Conservation (phyloP, 2,888 invertebrate species). For the Aradus depressus region DNA sequence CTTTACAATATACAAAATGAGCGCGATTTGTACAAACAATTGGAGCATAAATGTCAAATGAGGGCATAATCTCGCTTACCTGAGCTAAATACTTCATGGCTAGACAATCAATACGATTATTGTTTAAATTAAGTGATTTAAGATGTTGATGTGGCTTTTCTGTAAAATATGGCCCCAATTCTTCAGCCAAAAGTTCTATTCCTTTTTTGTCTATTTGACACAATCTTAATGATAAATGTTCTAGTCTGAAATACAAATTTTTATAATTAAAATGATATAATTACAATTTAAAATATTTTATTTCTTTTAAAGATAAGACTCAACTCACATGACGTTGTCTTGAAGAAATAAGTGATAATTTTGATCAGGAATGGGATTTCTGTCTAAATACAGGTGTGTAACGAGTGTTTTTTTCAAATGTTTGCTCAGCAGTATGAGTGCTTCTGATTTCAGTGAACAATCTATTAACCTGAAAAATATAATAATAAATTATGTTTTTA, state of each 20-base stretch:
- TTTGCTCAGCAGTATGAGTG: conserved; percentile 5
- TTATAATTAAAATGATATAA: neutral
- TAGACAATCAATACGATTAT: conserved; percentile 7
- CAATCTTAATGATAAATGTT: conserved; percentile 12
- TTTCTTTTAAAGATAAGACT: neutral
- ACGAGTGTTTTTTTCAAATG: conserved; percentile 7
- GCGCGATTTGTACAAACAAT: no score
- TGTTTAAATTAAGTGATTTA: neutral
- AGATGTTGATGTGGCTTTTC: neutral
- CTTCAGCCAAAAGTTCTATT: neutral
- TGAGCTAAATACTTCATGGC: conserved; percentile 1
- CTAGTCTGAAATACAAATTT: conserved; percentile 4
- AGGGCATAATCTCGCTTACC: no score
- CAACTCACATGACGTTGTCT: conserved; percentile 15
- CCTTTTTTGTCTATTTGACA: conserved; percentile 15
- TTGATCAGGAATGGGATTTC: conserved; percentile 22
- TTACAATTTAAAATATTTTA: neutral
- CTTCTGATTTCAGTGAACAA: conserved; percentile 15
- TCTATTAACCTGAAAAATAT: conserved; percentile 15
- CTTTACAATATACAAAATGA: no score
- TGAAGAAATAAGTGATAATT: conserved; percentile 22
- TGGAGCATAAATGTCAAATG: no score
- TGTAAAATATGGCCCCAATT: conserved; percentile 5
- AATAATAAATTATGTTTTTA: no score
- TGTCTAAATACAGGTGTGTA: conserved; percentile 24